Base-by-base conservation (phyloP, 1,140 invertebrate species). In the Oncopodura yosiiana region DNA sequence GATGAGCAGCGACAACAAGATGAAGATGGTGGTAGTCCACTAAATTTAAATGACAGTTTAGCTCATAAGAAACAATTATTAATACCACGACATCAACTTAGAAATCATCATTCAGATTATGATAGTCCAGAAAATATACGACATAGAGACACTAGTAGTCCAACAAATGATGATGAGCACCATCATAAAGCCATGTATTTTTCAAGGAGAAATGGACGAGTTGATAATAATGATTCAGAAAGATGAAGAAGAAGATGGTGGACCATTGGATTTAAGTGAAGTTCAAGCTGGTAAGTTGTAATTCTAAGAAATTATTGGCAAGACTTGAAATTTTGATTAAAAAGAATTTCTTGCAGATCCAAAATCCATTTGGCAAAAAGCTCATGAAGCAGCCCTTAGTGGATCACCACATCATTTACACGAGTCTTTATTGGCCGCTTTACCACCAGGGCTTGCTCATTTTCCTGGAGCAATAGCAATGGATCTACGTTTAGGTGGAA, bases 261-360 rank as follows among this genome's bases (percentile, higher is more conserved):
- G 46, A 45, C 62, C 62, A 21, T 41, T 63, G 45, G 62, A 63
- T 34, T 48, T 63, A 11, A 63, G 61, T 27, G 58, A 63, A 56
- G 58, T 60, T 55, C 58, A 63, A 53, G 60, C 56, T 52, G 52
- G 62, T 63, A 53, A 59, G 39, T 50, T 32, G 21, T 38, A 30
- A 24, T 14, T n/a, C 9, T 34, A 34, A 11, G 32, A 34, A n/a
- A 34, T 34, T 11, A 9, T 34, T 9, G n/a, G 9, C 32, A 11
- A 34, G 9, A 11, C 9, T n/a, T 34, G 32, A 9, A 34, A 11
- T n/a, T 34, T 34, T 34, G n/a, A n/a, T n/a, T n/a, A n/a, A n/a
- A n/a, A n/a, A 24, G 42, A 44, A 23, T 16, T 44, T 8, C 42
- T 44, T n/a, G n/a, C n/a, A n/a, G n/a, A n/a, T 21, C 39, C 9